Base-by-base conservation (phyloP, 1,140 invertebrate species). In the Musca domestica region DNA sequence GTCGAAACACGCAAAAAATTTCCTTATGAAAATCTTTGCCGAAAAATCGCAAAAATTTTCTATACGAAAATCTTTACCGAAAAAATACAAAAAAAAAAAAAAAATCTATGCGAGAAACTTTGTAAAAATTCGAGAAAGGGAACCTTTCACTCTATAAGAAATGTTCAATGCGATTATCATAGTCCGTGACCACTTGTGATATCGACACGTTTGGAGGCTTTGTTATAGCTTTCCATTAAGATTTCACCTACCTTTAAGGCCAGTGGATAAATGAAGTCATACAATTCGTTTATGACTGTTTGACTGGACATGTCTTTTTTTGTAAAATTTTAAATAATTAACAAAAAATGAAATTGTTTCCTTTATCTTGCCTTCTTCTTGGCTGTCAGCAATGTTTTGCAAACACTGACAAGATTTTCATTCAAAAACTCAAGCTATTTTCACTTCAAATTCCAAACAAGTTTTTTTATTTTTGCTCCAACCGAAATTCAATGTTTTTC, bases 101-200 rank as follows among this genome's bases (percentile, higher is more conserved):
- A n/a, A n/a, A n/a, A n/a, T n/a, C n/a, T n/a, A n/a, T n/a, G n/a
- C n/a, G n/a, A n/a, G n/a, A n/a, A n/a, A n/a, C n/a, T n/a, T n/a
- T n/a, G n/a, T n/a, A n/a, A n/a, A n/a, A n/a, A n/a, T n/a, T n/a
- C n/a, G n/a, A n/a, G n/a, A n/a, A n/a, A n/a, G n/a, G n/a, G n/a
- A n/a, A n/a, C n/a, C n/a, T 84, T 71, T 85, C 84, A 19, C 84
- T 79, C 49, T 92, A 89, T 1, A 95, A 84, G 56, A 91, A 78
- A 67, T 92, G 86, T 76, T 95, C 94, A 20, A 94, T 91, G 72
- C 88, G 86, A 71, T 88, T 87, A 77, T 95, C 94, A 51, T 91
- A 92, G 71, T 92, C 88, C 1, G 94, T 95, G 1, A 95, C 93
- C 19, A 94, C 82, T 76, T 77, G 93, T 92, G 1, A 84, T 85